Percentiles rank a stretch among this genome's conserved stretches.
These are phyloP conservation scores for Automeris io DNA, from an alignment of 2,888 invertebrate genomes.

Conservation along the genomic window DNA sequence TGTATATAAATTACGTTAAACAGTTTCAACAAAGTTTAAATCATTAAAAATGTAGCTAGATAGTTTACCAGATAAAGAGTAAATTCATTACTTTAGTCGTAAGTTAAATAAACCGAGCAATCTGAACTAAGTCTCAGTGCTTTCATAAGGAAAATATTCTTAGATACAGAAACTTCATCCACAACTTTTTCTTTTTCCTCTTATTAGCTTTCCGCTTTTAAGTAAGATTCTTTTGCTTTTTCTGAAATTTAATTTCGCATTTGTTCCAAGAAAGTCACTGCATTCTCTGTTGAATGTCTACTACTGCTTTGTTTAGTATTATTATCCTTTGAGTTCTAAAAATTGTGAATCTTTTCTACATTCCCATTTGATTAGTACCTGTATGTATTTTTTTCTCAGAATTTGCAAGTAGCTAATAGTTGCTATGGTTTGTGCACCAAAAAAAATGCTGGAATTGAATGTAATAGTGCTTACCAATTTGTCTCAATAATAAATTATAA, in stretches of 20 bases:
- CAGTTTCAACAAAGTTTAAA: conserved; percentile 1
- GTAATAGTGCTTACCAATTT: conserved; percentile 13
- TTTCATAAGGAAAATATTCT: conserved; percentile 58
- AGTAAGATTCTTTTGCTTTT: conserved; percentile 51
- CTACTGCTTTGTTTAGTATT: conserved; percentile 22
- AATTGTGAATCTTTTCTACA: neutral
- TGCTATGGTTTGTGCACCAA: no score
- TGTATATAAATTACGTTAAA: neutral
- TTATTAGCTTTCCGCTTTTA: conserved; percentile 58
- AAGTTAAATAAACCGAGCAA: conserved; percentile 40
- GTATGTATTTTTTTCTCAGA: no score
- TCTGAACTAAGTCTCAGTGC: conserved; percentile 45
- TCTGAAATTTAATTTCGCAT: conserved; percentile 45
- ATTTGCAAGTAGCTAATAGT: no score
- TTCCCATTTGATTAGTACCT: no score
- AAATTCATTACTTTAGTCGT: conserved; percentile 37
- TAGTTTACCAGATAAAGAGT: conserved; percentile 38
- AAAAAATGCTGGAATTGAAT: neutral
- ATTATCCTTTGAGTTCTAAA: conserved; percentile 8
- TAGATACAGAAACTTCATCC: conserved; percentile 52
- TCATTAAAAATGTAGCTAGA: conserved; percentile 12
- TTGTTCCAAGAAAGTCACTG: conserved; percentile 30
- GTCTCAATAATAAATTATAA: conserved; percentile 14
- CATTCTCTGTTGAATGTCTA: conserved; percentile 28
- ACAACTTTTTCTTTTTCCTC: conserved; percentile 49